phyloP scores from a whole-genome alignment of 2,888 invertebrate genomes.

The Trissolcus japonicus region DNA sequence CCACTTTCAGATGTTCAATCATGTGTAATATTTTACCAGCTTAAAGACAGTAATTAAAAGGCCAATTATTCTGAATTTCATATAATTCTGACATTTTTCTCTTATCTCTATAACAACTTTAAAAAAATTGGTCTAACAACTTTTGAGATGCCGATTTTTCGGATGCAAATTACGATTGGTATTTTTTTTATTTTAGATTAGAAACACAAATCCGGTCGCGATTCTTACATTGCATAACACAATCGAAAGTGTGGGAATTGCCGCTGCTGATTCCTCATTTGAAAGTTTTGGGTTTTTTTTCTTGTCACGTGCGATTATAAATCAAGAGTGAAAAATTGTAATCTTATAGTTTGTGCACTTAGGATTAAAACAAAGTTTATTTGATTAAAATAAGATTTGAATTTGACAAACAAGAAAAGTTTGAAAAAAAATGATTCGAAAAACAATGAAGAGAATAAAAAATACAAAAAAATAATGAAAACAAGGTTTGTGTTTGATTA shows the following conservation, averaged over 20 bases:
- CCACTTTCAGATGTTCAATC: too few species aligned
- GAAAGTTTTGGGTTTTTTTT: constrained; percentile 19
- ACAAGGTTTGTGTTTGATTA: too few species aligned
- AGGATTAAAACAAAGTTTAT: neutral
- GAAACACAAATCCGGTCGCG: too few species aligned
- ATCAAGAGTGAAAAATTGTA: neutral
- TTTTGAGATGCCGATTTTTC: too few species aligned
- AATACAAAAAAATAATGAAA: constrained; percentile 13
- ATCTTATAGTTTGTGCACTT: neutral
- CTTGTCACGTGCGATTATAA: neutral
- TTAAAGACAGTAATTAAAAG: too few species aligned
- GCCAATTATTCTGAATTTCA: too few species aligned
- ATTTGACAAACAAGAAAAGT: neutral
- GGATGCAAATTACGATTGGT: too few species aligned
- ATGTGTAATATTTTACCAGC: too few species aligned
- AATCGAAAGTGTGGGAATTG: constrained; percentile 30
- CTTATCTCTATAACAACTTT: too few species aligned
- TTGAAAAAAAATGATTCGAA: neutral
- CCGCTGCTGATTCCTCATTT: constrained; percentile 8
- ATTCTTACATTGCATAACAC: constrained; percentile 14
- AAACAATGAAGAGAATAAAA: constrained; percentile 15
- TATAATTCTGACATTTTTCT: too few species aligned
- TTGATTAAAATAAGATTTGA: neutral
- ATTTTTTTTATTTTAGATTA: too few species aligned
- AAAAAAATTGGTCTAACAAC: too few species aligned